Conservation (phyloP, 2,797 vertebrate genomes). For the Buphagus erythrorhynchus region DNA sequence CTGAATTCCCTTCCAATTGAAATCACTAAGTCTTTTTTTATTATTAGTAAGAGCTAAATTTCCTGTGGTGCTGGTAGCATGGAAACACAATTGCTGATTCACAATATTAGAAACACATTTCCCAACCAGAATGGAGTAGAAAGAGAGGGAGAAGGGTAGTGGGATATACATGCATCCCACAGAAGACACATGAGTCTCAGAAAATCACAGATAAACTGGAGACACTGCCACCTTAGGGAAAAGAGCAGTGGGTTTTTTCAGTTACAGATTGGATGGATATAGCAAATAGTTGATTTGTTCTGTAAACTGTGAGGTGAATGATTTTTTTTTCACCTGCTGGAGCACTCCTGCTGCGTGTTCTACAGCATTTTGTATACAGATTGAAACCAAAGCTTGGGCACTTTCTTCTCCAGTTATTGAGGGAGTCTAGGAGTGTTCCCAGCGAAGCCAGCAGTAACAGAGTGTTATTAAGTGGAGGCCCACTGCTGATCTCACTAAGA, state of each 20-base stretch:
- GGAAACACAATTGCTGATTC: slow-evolving; percentile 22
- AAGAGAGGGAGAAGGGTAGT: background rate
- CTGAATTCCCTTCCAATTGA: slow-evolving; percentile 7
- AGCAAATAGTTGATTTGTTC: background rate
- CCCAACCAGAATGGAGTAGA: background rate
- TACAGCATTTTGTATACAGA: background rate
- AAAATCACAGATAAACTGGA: background rate
- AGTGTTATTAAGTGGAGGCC: background rate
- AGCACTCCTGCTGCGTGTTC: background rate
- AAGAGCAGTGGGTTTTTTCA: background rate
- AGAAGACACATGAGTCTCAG: background rate
- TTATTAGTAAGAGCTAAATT: slow-evolving; percentile 33
- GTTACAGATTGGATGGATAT: background rate
- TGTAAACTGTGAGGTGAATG: background rate
- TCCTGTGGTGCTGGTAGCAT: background rate
- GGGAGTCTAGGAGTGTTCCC: background rate
- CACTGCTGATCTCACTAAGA: slow-evolving; percentile 12
- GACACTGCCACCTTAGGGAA: background rate
- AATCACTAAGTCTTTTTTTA: slow-evolving; percentile 33
- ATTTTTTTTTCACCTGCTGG: background rate
- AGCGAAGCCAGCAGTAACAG: background rate
- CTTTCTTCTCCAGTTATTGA: background rate
- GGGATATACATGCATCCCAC: background rate
- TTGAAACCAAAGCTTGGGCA: background rate
- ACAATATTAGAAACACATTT: slow-evolving; percentile 64